Evolutionary conservation across 2,797 vertebrate species (phyloP), one percentile per base, ranked within the genome.

Genomic region (Sarcophilus harrisii): DNA sequence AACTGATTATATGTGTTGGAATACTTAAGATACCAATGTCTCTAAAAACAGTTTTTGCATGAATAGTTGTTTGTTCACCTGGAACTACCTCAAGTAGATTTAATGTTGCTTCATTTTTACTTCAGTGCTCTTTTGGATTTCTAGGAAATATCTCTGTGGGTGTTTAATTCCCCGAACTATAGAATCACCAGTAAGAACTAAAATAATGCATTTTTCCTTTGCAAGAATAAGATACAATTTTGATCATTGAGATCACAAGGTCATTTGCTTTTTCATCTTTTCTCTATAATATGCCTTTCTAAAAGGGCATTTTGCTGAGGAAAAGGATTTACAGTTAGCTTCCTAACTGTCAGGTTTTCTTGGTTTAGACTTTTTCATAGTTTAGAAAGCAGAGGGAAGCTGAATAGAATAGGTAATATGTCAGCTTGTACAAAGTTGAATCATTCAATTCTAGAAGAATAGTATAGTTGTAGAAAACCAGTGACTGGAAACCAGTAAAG

Each of bases 361-460:
- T 52, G 91, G 58, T 54, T 96, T 93, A 92, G 90, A 58, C 57
- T 97, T 98, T 98, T 95, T 97, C 52, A 96, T 24, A 45, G 93
- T 95, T 92, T 96, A 18, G 95, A 59, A 90, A 73, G 32, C 60
- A 2, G 95, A 97, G 81, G 91, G 94, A 96, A 97, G 92, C 94
- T 97, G 94, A 95, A 91, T 93, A 94, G 97, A 94, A 98, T 97
- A 94, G 95, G 93, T 97, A 97, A 97, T 95, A 91, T 96, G 93
- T 90, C 87, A 93, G 95, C 92, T 97, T 98, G 97, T 98, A 97
- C 98, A 98, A 97, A 98, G 93, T 96, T 98, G 98, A 97, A 98
- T 98, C 97, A 98, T 97, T 97, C 97, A 96, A 95, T 98, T 98
- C 97, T 97, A 97, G 97, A 98, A 98, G 98, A 95, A 89, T 96